Conservation (phyloP, 2,113 vertebrate species). For the Motacilla alba region DNA sequence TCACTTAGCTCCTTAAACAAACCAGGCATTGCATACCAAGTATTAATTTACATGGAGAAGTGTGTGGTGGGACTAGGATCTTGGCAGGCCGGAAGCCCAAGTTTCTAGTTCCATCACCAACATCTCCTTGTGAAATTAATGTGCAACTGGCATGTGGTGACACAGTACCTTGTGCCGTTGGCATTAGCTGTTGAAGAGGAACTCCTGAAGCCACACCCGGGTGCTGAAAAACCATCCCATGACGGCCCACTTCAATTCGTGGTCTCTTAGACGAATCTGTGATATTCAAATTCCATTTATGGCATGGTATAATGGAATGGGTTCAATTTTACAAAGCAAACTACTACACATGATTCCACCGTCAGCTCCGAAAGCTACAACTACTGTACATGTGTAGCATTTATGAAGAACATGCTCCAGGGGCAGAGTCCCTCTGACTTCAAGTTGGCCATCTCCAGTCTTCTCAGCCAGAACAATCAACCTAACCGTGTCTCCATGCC, state of each 20-base stretch:
- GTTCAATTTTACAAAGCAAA: constrained; percentile 53
- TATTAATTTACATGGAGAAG: constrained; percentile 71
- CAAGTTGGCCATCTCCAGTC: neutral
- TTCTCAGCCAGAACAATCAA: constrained; percentile 25
- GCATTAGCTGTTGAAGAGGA: constrained; percentile 99
- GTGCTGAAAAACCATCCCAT: constrained; percentile 99
- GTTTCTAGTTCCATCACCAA: constrained; percentile 58
- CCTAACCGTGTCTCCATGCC: constrained; percentile 26
- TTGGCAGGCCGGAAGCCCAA: neutral
- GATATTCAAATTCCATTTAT: constrained; percentile 79
- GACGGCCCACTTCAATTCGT: constrained; percentile 98
- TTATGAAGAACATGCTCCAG: constrained; percentile 30
- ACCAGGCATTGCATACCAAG: constrained; percentile 66
- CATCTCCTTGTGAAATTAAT: constrained; percentile 74
- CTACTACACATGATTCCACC: constrained; percentile 50
- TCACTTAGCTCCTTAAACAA: constrained; percentile 54
- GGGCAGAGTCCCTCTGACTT: neutral
- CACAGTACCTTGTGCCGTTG: constrained; percentile 96
- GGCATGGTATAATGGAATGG: constrained; percentile 68
- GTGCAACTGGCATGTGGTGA: constrained; percentile 72
- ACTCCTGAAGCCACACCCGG: constrained; percentile 94
- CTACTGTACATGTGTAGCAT: constrained; percentile 49
- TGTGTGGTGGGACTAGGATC: constrained; percentile 45
- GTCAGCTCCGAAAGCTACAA: constrained; percentile 53
- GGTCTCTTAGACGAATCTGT: constrained; percentile 99